A percentile compares a stretch with the other conserved stretches of the same genome.
These are phyloP conservation scores for Trachelus stipa DNA, from an alignment of 2,888 invertebrate species.

Conservation along the genomic window DNA sequence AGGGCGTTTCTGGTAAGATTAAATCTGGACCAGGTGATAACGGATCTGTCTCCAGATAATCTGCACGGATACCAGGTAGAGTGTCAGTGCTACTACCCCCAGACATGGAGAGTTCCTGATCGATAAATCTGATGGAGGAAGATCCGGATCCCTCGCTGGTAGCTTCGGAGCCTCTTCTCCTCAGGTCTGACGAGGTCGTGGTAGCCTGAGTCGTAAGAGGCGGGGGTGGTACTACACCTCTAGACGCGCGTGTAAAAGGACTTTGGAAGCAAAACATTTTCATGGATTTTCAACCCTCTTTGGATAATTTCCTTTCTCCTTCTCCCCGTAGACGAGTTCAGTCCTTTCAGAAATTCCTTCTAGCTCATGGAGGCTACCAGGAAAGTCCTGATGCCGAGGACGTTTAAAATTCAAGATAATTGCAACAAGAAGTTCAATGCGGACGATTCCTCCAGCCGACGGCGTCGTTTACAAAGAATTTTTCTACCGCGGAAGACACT, in stretches of 20 bases:
- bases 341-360: too few relatives aligned
- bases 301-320: not conserved
- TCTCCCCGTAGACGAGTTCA: not conserved
- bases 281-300: not conserved
- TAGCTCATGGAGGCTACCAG: not conserved
- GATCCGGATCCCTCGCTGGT: constrained; percentile 55
- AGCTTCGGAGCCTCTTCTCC: constrained; percentile 53
- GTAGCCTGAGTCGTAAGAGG: constrained; percentile 27
- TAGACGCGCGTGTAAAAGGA: constrained; percentile 61
- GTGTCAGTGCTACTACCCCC: constrained; percentile 62
- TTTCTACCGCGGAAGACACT: not conserved
- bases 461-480: not conserved
- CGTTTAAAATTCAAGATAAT: not conserved
- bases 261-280: constrained; percentile 65
- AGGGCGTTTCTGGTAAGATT: constrained; percentile 20
- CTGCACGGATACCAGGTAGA: constrained; percentile 56
- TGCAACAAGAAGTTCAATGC: not conserved
- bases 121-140: constrained; percentile 61
- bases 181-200: not conserved
- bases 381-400: not conserved
- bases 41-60: constrained; percentile 58
- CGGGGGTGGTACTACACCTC: constrained; percentile 39
- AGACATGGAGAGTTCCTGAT: constrained; percentile 58
- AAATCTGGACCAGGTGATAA: constrained; percentile 51
- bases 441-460: not conserved